Percentiles rank a stretch among this genome's conserved stretches.
These are phyloP conservation scores for Chorisops tibialis DNA, from an alignment of 2,888 invertebrate genomes.

Conservation along the genomic window DNA sequence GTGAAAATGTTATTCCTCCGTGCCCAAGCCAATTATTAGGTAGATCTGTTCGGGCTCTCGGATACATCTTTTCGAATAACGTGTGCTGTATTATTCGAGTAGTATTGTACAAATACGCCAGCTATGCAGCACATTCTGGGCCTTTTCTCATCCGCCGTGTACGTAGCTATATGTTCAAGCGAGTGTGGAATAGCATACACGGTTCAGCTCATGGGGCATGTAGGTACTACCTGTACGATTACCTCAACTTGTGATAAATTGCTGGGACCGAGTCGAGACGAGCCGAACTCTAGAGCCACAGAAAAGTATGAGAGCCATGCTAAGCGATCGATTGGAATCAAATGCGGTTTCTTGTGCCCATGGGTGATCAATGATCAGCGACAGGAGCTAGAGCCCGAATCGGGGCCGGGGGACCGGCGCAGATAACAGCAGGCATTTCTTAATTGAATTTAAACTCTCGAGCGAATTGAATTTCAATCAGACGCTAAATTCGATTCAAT, in stretches of 20 bases:
- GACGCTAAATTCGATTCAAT: conserved; percentile 20
- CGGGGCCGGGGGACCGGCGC: too few species aligned
- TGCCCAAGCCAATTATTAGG: conserved; percentile 12
- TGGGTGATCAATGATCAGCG: not conserved
- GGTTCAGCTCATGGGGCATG: not conserved
- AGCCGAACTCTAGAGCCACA: not conserved
- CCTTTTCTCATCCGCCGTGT: not conserved
- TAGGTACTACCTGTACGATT: conserved; percentile 5
- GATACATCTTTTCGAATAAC: conserved; percentile 14
- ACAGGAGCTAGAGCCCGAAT: not conserved
- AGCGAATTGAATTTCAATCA: conserved; percentile 18
- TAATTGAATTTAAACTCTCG: conserved; percentile 21
- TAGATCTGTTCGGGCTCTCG: not conserved
- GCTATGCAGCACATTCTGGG: not conserved
- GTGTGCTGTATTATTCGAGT: not conserved
- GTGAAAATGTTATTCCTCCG: not conserved
- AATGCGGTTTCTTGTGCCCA: not conserved
- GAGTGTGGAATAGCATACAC: not conserved
- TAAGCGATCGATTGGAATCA: not conserved
- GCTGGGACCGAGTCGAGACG: conserved; percentile 1
- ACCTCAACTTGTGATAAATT: conserved; percentile 10
- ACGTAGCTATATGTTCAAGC: not conserved
- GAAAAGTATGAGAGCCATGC: not conserved
- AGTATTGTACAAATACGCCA: too few species aligned
- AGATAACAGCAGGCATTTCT: conserved; percentile 13